A percentile compares a stretch with the other conserved stretches of the same genome.
Conservation (phyloP, 2,888 invertebrate species). For the Cheilosia vulpina region DNA sequence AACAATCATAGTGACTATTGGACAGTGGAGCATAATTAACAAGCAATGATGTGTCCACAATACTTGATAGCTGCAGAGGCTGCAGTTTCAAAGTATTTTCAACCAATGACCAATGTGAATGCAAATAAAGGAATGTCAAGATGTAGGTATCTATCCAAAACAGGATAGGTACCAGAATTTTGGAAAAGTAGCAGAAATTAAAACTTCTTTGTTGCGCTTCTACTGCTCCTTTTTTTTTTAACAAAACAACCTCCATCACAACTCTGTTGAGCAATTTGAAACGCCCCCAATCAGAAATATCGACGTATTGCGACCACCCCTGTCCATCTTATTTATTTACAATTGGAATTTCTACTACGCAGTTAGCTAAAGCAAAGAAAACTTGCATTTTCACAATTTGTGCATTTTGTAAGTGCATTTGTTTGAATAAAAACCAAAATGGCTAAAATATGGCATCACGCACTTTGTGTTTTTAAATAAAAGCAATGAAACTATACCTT, state of each 20-base stretch:
- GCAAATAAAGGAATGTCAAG: no score
- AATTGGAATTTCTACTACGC: conserved; percentile 59
- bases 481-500: neutral
- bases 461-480: neutral
- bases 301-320: conserved; percentile 20
- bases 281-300: neutral
- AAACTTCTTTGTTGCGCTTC: no score
- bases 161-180: no score
- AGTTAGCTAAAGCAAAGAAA: conserved; percentile 40
- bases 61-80: no score
- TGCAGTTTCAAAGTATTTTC: no score
- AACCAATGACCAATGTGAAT: no score
- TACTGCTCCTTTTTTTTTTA: no score
- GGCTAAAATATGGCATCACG: neutral
- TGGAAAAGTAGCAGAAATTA: no score
- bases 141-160: no score
- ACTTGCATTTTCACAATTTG: neutral
- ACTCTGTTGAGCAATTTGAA: conserved; percentile 10
- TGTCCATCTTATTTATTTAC: conserved; percentile 63
- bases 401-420: neutral
- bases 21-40: no score
- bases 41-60: no score
- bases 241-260: conserved; percentile 9
- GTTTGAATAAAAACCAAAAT: neutral
- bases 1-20: no score